A percentile compares a stretch with the other conserved stretches of the same genome.
These are phyloP conservation scores for Perithous albicinctus DNA, from an alignment of 2,888 invertebrate genomes.

Conservation along the genomic window DNA sequence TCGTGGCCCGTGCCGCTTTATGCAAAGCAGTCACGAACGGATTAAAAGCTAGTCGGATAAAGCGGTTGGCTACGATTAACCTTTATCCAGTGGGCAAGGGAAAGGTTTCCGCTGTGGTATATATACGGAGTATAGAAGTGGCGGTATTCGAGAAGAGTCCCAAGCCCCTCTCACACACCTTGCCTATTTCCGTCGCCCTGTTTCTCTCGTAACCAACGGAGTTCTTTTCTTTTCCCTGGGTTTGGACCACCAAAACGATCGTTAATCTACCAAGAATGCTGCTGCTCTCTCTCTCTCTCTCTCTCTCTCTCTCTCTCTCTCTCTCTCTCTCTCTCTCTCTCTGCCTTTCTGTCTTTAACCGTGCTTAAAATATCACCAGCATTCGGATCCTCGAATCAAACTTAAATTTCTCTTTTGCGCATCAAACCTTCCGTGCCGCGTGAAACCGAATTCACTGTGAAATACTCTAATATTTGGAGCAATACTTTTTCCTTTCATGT, in stretches of 20 bases:
- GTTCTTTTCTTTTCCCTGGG: constrained; percentile 48
- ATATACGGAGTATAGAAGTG: constrained; percentile 7
- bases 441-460: constrained; percentile 36
- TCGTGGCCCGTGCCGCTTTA: constrained; percentile 68
- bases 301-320: neutral
- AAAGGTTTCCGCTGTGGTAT: constrained; percentile 43
- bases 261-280: constrained; percentile 65
- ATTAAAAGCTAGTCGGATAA: constrained; percentile 79
- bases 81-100: constrained; percentile 69
- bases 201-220: constrained; percentile 52
- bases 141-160: constrained; percentile 10
- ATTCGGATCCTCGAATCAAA: neutral
- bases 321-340: neutral
- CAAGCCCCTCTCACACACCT: neutral
- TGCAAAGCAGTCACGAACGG: constrained; percentile 78
- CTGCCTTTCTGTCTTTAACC: neutral
- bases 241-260: constrained; percentile 60
- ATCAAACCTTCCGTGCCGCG: constrained; percentile 51
- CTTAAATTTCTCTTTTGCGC: constrained; percentile 50
- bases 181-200: neutral
- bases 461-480: constrained; percentile 19
- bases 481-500: neutral
- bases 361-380: constrained; percentile 11
- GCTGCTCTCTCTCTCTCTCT: neutral
- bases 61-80: constrained; percentile 75